Evolutionary conservation across 1,140 invertebrate species (phyloP), one percentile per base, ranked within the genome.

Genomic region (Brachionus sp.): DNA sequence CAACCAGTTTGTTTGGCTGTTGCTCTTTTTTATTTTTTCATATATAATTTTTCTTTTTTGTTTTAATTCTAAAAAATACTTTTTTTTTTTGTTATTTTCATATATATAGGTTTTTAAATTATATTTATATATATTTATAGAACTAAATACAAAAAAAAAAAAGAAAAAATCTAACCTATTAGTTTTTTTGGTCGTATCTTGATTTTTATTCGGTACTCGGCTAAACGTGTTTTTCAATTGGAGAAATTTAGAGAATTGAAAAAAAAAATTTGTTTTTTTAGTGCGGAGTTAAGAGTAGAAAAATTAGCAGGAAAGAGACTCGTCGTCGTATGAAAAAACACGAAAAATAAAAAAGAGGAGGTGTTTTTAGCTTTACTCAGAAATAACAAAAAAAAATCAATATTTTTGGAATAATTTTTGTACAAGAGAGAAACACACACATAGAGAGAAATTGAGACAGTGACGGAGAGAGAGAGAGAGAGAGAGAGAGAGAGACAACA

Each of bases 381-480:
- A 25, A 9, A 19, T 16, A 73, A 10, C 10, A 42, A 68, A 42
- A 75, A 75, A 75, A 75, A 75, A 75, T 75, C 70, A 75, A 75
- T 75, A 75, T 75, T 75, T 75, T 75, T 1, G 35, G 29, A 70
- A 70, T 70, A 70, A 75, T 75, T 75, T 75, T 75, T 25, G 9
- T 37, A 57, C n/a, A 13, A 10, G 39, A 57, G 50, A 16, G 19
- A 29, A 29, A 29, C 29, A 29, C 29, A 29, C 29, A 29, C 29
- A 29, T 3, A 29, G 1, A 29, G 1, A 29, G 29, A 29, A 29
- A 29, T 2, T 2, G 29, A 29, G 29, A 29, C 29, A 29, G 29
- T 2, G 29, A 29, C 1, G 29, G 29, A 29, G 29, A 29, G 29
- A 46, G n/a, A 2, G 29, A 29, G 29, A 2, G 29, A 2, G 29